Evolutionary conservation across 2,888 invertebrate genomes (phyloP), one percentile per base, ranked within the genome.

Genomic region (Catocala nupta): DNA sequence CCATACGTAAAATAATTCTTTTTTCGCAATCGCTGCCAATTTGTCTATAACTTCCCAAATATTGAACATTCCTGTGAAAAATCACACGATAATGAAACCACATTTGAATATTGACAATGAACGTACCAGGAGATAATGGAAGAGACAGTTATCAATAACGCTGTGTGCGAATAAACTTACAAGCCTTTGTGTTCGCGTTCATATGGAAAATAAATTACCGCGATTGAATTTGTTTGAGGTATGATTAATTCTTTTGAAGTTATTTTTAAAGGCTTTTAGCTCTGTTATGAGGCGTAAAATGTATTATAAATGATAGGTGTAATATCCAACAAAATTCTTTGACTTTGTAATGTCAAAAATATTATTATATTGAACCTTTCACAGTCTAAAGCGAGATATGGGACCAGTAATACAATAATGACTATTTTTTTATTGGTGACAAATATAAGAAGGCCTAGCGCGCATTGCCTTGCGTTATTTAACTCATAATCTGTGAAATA

Each of bases 11-110:
- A 95, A 88, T 47, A 96, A 76, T 75, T 95, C 96, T 75, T 95
- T 95, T 82, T 96, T 96, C 5, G 96, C 95, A 39, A 96, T 91
- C 2, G 94, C 94, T 1, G 95, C 94, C 75, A 96, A 93, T 68
- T 95, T 95, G 59, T 94, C 92, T 49, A 93, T 88, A 1, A 88
- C 83, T 48, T 95, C 94, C 96, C 96, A 96, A 70, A 96, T 90
- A 73, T 94, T 94, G 87, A 96, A 95, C 95, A 96, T 94, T 11
- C 95, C 96, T 95, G 83, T 1, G 33, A 63, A 39, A 39, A 9
- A 47, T 36, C 16, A 45, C 13, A 48, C 36, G 11, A 16, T 5
- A 13, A 13, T 48, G 11, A 25, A 16, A 39, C 44, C 43, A 33
- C 25, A 34, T 54, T 33, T 7, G 10, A 3, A 33, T 8, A 12